Base-by-base conservation (phyloP, 2,797 vertebrate genomes). In the Protonibea diacanthus region DNA sequence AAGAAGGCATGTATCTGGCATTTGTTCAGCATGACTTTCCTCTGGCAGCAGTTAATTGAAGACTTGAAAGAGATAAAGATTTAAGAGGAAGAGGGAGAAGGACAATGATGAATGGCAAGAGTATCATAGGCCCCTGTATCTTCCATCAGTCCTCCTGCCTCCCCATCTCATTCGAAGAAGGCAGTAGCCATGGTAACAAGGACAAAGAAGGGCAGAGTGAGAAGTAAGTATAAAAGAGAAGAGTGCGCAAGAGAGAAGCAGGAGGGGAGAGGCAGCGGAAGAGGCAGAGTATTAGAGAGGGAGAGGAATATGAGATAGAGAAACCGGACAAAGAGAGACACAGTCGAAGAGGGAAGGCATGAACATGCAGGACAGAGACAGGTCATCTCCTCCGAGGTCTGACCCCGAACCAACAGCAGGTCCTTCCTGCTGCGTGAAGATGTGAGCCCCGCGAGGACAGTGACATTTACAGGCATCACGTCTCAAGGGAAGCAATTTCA, bases 401-500 rank as follows among this genome's bases (percentile, higher is more conserved):
- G 87, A 94, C 92, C 92, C 75, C 1, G 13, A 76, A 62, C 69
- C 82, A 82, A 74, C 55, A 38, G 58, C 76, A 75, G 88, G 80
- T 86, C 75, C 82, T 84, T 88, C 87, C 89, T 78, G 89, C 85
- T 75, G 88, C 42, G 76, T 62, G 73, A 76, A 89, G 86, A 93
- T 66, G 72, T 76, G 80, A 82, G 80, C 86, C 80, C 77, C 20
- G 29, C 5, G 62, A 88, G 80, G 82, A 91, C 74, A 62, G 21
- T 84, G 88, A 89, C 86, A 89, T 93, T 89, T 90, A 53, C 88
- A 88, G 85, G 55, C 74, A 52, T 86, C 81, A 82, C 75, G 76
- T 91, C 91, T 87, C 88, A 74, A 81, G 81, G 90, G 84, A 92
- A 89, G 86, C 76, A 88, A 91, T 94, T 94, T 93, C 87, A 86